Conservation (phyloP, 1,140 invertebrate genomes). For the Drosophila saltans region DNA sequence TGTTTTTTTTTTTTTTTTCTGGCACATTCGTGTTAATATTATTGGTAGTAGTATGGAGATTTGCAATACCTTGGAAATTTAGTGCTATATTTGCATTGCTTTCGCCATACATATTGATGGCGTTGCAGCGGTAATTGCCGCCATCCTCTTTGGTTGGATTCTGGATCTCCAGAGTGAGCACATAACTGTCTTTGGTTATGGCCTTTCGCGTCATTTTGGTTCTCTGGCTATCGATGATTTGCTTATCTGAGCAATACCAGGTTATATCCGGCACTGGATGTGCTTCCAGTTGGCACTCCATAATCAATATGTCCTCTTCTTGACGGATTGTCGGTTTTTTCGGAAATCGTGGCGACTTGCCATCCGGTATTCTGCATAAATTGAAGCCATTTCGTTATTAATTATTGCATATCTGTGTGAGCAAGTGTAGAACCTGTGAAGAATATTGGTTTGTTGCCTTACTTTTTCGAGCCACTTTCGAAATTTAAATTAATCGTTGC, state of each 20-base stretch:
- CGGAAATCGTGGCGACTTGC: conserved; percentile 97
- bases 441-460: conserved; percentile 81
- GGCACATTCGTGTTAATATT: conserved; percentile 17
- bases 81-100: conserved; percentile 99
- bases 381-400: conserved; percentile 32
- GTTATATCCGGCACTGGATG: conserved; percentile 97
- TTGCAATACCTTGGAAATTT: conserved; percentile 96
- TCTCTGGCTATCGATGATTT: conserved; percentile 90
- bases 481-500: conserved; percentile 98
- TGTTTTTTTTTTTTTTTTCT: neutral
- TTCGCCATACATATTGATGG: conserved; percentile 98
- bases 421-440: conserved; percentile 16
- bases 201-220: conserved; percentile 94
- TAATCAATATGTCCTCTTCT: conserved; percentile 95
- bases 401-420: conserved; percentile 37
- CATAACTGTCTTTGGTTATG: conserved; percentile 94
- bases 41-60: conserved; percentile 31
- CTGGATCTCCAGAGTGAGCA: conserved; percentile 95
- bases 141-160: conserved; percentile 97
- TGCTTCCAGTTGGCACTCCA: conserved; percentile 98
- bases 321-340: conserved; percentile 98
- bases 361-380: conserved; percentile 93
- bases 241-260: conserved; percentile 95
- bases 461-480: conserved; percentile 95
- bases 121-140: conserved; percentile 99